Evolutionary conservation across 2,797 vertebrate genomes (phyloP).

Genomic region (Enoplosus armatus): DNA sequence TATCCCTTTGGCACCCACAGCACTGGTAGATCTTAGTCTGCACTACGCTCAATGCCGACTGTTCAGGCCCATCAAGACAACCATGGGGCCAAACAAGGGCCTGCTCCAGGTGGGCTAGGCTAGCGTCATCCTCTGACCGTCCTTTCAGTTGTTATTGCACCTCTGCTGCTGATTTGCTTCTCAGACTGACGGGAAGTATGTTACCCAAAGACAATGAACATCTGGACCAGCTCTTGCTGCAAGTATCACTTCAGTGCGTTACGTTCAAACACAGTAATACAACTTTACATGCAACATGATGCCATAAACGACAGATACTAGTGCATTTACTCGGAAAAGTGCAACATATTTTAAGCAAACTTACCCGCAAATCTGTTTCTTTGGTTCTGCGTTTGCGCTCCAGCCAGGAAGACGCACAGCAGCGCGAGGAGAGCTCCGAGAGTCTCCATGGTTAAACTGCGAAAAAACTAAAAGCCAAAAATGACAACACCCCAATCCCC

Average conservation of each 20-base stretch:
- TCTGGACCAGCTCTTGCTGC: conserved; percentile 38
- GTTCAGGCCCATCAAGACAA: not conserved
- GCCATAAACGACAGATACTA: rapidly evolving
- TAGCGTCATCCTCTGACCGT: not conserved
- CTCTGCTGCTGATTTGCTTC: conserved; percentile 13
- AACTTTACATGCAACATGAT: not conserved
- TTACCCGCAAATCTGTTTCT: conserved; percentile 65
- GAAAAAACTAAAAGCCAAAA: conserved; percentile 6
- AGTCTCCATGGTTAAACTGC: conserved; percentile 72
- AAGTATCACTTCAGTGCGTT: not conserved
- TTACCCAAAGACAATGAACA: conserved; percentile 13
- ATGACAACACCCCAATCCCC: conserved; percentile 2
- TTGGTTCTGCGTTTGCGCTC: conserved; percentile 49
- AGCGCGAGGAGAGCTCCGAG: conserved; percentile 72
- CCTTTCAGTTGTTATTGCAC: not conserved
- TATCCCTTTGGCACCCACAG: not conserved
- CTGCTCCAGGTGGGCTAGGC: conserved; percentile 15
- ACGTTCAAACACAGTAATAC: conserved; percentile 4
- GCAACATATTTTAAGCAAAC: conserved; percentile 38
- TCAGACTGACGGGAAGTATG: not conserved
- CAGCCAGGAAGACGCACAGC: conserved; percentile 70
- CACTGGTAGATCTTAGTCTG: not conserved
- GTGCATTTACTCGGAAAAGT: not conserved
- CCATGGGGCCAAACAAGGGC: not conserved
- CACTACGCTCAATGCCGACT: not conserved